phyloP scores from a whole-genome alignment of 2,888 invertebrate genomes.

The Clepsis dumicolana region DNA sequence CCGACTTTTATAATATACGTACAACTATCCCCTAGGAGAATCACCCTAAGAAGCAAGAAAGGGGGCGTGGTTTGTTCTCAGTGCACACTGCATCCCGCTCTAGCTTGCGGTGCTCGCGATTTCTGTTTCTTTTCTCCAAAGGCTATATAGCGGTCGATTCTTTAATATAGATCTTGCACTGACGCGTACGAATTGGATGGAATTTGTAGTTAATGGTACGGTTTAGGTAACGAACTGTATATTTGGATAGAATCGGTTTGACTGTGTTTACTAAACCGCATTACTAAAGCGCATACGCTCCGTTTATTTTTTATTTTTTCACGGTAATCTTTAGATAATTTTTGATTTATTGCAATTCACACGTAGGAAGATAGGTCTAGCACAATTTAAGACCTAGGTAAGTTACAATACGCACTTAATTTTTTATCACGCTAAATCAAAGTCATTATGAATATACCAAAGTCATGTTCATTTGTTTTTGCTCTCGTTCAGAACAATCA shows the following conservation, averaged over 20 bases:
- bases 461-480: constrained; percentile 35
- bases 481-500: constrained; percentile 31
- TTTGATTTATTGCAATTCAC: neutral
- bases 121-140: constrained; percentile 47
- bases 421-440: constrained; percentile 8
- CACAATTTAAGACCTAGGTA: neutral
- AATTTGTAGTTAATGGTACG: constrained; percentile 31
- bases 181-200: constrained; percentile 41
- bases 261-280: neutral
- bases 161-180: constrained; percentile 31
- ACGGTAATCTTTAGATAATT: too few species aligned
- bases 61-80: constrained; percentile 65
- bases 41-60: constrained; percentile 69
- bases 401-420: neutral
- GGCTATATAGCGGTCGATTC: constrained; percentile 52
- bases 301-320: too few species aligned
- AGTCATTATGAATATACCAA: constrained; percentile 29
- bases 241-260: constrained; percentile 8
- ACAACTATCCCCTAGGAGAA: constrained; percentile 63
- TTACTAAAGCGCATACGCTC: too few species aligned
- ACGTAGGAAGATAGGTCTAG: neutral
- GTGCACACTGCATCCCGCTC: constrained; percentile 65
- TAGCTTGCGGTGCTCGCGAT: constrained; percentile 45
- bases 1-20: constrained; percentile 44
- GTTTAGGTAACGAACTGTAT: constrained; percentile 20